Conservation (phyloP, 53 echinoderm and acorn worm species). For the Arbacia lixula region DNA sequence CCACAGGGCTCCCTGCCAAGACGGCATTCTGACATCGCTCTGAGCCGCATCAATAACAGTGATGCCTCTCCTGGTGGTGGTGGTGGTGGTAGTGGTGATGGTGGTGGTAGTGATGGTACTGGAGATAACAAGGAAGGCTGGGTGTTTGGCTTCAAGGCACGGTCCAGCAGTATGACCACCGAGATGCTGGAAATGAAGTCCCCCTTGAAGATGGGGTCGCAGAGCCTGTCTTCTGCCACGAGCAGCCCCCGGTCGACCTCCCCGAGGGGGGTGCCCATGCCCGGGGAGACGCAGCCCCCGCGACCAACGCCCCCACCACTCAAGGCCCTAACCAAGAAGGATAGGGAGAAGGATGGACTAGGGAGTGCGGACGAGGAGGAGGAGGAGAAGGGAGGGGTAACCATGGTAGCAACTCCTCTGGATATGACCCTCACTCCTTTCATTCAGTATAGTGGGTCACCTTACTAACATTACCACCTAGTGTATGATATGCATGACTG, state of each 20-base stretch:
- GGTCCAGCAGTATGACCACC: not conserved
- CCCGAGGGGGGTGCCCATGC: not conserved
- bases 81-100: not conserved
- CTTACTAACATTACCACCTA: no score
- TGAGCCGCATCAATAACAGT: conserved; percentile 1
- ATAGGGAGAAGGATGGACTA: not conserved
- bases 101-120: not conserved
- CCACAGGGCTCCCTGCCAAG: not conserved
- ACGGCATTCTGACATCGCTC: conserved; percentile 25
- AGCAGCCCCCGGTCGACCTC: not conserved
- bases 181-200: conserved; percentile 26
- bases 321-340: not conserved
- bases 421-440: no score
- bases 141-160: not conserved
- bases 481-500: no score
- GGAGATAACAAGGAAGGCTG: conserved; percentile 13
- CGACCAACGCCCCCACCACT: conserved; percentile 10
- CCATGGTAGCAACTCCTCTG: no score
- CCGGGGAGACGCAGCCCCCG: conserved; percentile 12
- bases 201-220: not conserved
- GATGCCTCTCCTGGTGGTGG: not conserved
- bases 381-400: not conserved
- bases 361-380: not conserved
- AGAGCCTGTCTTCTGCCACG: not conserved
- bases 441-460: no score